A percentile compares a stretch with the other conserved stretches of the same genome.
phyloP scores from a whole-genome alignment of 2,888 invertebrate species.

The Sarcophaga variegata region DNA sequence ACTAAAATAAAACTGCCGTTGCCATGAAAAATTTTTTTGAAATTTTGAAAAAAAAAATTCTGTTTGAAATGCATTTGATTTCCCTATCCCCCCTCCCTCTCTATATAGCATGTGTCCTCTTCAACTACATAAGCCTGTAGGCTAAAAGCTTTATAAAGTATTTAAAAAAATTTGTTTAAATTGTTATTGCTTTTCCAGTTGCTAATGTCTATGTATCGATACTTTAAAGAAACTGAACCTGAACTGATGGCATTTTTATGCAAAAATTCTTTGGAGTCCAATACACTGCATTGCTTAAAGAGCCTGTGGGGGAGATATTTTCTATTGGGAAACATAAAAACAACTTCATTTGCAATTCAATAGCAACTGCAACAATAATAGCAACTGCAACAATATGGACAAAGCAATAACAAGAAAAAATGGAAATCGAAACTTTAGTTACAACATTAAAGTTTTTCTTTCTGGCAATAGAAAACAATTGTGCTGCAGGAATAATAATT shows the following conservation, averaged over 20 bases:
- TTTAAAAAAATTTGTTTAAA: too few relatives aligned
- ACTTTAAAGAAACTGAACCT: background rate
- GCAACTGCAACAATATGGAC: too few relatives aligned
- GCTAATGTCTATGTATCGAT: background rate
- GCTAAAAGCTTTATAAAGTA: too few relatives aligned
- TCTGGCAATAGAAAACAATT: conserved; percentile 30
- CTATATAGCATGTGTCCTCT: background rate
- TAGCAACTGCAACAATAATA: background rate
- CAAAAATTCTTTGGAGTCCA: conserved; percentile 9
- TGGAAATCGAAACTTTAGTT: conserved; percentile 56
- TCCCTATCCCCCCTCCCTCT: background rate
- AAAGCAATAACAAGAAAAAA: conserved; percentile 1
- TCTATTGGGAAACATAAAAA: conserved; percentile 32
- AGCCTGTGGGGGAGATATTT: conserved; percentile 24
- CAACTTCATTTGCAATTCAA: conserved; percentile 62
- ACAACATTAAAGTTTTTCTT: conserved; percentile 40
- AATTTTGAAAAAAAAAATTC: too few relatives aligned
- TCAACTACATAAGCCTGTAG: background rate
- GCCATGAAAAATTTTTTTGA: background rate
- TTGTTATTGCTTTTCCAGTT: too few relatives aligned
- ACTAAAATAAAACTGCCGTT: conserved; percentile 13
- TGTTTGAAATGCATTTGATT: too few relatives aligned
- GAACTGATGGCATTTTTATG: background rate
- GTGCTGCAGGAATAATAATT: conserved; percentile 34
- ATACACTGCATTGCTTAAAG: background rate